Conservation (phyloP, 2,113 vertebrate species). For the Calonectris borealis region DNA sequence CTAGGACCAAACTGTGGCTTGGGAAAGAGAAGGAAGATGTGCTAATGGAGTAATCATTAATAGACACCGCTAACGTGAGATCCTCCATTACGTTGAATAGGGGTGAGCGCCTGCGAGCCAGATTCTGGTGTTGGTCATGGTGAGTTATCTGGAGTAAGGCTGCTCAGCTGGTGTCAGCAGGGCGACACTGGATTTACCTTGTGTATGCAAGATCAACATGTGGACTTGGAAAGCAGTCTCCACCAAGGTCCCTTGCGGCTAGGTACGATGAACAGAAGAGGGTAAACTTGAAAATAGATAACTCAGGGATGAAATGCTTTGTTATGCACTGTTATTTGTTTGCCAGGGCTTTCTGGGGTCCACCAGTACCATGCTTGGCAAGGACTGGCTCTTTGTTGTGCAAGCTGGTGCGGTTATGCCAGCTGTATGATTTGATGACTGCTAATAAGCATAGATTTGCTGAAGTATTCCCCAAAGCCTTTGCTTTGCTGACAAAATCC, state of each 20-base stretch:
- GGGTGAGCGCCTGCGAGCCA: rapidly evolving
- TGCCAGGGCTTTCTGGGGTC: background rate
- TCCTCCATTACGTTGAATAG: background rate
- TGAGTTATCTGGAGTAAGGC: background rate
- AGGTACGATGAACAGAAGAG: background rate
- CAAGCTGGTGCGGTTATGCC: background rate
- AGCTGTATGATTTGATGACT: background rate
- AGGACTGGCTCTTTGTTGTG: background rate
- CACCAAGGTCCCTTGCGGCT: background rate
- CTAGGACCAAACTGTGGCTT: background rate
- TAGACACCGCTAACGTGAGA: background rate
- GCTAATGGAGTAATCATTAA: background rate
- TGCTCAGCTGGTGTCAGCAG: background rate
- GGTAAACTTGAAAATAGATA: background rate
- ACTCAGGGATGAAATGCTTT: background rate
- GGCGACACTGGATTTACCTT: background rate
- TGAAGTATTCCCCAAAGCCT: constrained; percentile 27
- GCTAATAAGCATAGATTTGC: constrained; percentile 9
- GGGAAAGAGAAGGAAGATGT: background rate
- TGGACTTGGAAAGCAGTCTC: background rate
- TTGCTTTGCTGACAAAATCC: constrained; percentile 1
- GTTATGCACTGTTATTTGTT: background rate
- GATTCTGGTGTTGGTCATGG: background rate
- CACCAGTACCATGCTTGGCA: background rate
- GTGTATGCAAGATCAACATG: rapidly evolving